Evolutionary conservation across 1,140 invertebrate species (phyloP).

Genomic region (Hypsibius dujardini): DNA sequence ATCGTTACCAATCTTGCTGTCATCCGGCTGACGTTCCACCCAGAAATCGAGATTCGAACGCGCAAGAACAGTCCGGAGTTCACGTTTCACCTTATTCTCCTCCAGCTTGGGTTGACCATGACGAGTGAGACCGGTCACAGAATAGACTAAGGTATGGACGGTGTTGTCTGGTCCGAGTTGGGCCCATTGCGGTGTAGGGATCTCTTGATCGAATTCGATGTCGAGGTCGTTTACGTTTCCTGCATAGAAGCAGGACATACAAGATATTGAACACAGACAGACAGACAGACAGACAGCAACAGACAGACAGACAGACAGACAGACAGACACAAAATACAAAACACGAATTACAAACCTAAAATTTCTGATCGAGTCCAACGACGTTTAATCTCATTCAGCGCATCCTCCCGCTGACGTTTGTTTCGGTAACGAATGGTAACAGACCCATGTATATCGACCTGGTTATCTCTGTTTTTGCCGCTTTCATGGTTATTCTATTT

Average conservation of each 20-base stretch:
- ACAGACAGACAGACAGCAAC: too few relatives aligned
- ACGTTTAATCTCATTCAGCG: background rate
- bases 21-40: background rate
- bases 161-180: background rate
- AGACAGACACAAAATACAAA: too few relatives aligned
- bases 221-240: background rate
- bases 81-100: background rate
- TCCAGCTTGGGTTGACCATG: background rate
- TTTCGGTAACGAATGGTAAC: background rate
- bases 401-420: background rate
- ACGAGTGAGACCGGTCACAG: background rate
- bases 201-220: background rate
- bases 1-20: background rate
- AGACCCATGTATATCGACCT: background rate
- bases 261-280: too few relatives aligned
- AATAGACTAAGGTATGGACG: background rate
- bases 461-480: background rate
- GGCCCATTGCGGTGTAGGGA: constrained; percentile 2
- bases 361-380: background rate
- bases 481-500: background rate
- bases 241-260: background rate
- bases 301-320: too few relatives aligned
- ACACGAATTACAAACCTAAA: background rate
- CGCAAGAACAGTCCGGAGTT: background rate
- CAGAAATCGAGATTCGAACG: background rate